Percentiles rank a stretch among this genome's conserved stretches.
phyloP scores from a whole-genome alignment of 2,797 vertebrate species.

The Tragelaphus oryx region DNA sequence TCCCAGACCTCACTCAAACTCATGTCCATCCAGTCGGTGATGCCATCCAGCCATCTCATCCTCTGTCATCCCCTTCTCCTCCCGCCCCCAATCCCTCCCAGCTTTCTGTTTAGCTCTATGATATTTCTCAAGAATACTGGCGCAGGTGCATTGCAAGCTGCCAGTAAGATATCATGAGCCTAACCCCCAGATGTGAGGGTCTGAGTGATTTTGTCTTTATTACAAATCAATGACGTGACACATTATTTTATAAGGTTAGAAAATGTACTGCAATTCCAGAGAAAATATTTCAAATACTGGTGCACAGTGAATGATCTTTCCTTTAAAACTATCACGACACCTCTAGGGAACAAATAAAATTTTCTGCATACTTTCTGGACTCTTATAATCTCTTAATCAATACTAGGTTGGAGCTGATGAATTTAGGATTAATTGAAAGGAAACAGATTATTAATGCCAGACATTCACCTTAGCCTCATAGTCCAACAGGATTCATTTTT shows the following conservation, averaged over 20 bases:
- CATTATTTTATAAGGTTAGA: background rate
- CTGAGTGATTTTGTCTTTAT: background rate
- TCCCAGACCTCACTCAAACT: too few relatives aligned
- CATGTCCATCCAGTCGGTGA: too few relatives aligned
- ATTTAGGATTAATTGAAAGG: slow-evolving; percentile 63
- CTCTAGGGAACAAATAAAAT: slow-evolving; percentile 56
- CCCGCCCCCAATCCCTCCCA: too few relatives aligned
- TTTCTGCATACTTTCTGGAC: slow-evolving; percentile 45
- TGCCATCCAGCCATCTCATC: too few relatives aligned
- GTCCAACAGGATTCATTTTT: background rate
- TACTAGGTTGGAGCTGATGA: slow-evolving; percentile 62
- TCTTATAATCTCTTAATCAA: slow-evolving; percentile 65
- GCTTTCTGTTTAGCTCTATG: background rate
- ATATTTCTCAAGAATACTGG: background rate
- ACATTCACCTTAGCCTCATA: background rate
- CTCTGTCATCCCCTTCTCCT: too few relatives aligned
- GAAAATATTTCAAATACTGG: slow-evolving; percentile 31
- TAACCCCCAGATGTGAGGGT: background rate
- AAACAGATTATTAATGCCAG: slow-evolving; percentile 59
- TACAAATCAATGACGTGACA: background rate
- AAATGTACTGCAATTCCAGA: background rate
- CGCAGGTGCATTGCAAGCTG: accelerated
- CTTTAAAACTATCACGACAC: background rate
- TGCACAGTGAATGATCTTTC: background rate
- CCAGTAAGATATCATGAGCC: background rate